These are phyloP conservation scores for Lepidurus arcticus DNA, from an alignment of 1,140 invertebrate species.

Conservation along the genomic window DNA sequence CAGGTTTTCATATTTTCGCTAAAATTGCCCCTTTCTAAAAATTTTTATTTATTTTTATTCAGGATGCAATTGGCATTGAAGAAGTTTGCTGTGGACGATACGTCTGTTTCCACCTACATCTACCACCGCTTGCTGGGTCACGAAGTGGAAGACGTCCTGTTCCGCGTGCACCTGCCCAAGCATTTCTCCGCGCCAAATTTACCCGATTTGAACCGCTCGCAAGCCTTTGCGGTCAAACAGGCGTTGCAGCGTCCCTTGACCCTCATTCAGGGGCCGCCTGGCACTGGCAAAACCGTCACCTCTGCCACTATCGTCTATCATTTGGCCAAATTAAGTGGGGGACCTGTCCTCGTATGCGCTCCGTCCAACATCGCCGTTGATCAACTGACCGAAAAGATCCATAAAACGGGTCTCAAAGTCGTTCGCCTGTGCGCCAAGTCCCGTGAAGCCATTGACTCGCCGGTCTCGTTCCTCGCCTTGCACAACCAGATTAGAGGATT, in stretches of 20 bases:
- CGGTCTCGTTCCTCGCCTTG: slow-evolving; percentile 91
- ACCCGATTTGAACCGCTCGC: slow-evolving; percentile 93
- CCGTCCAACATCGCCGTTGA: slow-evolving; percentile 99
- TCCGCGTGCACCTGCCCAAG: slow-evolving; percentile 84
- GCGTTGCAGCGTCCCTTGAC: slow-evolving; percentile 93
- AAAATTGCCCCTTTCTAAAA: not conserved
- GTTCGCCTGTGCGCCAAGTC: slow-evolving; percentile 96
- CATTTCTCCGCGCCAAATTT: slow-evolving; percentile 95
- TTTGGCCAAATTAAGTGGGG: slow-evolving; percentile 81
- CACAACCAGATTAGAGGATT: slow-evolving; percentile 96
- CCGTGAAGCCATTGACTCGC: slow-evolving; percentile 94
- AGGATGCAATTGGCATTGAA: slow-evolving; percentile 93
- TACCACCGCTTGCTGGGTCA: slow-evolving; percentile 95
- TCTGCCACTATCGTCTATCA: slow-evolving; percentile 99
- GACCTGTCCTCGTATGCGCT: slow-evolving; percentile 94
- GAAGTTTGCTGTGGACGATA: slow-evolving; percentile 94
- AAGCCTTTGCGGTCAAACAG: slow-evolving; percentile 98
- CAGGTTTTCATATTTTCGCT: slow-evolving; percentile 53
- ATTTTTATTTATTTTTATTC: slow-evolving; percentile 3
- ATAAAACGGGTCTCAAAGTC: slow-evolving; percentile 76
- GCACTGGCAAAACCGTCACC: slow-evolving; percentile 98
- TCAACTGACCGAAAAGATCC: slow-evolving; percentile 98
- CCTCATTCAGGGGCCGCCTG: slow-evolving; percentile 74
- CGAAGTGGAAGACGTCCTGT: slow-evolving; percentile 91
- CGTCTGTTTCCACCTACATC: slow-evolving; percentile 94